These are phyloP conservation scores for Amblyopsis hoosieri DNA, from an alignment of 2,797 vertebrate species.

Conservation along the genomic window DNA sequence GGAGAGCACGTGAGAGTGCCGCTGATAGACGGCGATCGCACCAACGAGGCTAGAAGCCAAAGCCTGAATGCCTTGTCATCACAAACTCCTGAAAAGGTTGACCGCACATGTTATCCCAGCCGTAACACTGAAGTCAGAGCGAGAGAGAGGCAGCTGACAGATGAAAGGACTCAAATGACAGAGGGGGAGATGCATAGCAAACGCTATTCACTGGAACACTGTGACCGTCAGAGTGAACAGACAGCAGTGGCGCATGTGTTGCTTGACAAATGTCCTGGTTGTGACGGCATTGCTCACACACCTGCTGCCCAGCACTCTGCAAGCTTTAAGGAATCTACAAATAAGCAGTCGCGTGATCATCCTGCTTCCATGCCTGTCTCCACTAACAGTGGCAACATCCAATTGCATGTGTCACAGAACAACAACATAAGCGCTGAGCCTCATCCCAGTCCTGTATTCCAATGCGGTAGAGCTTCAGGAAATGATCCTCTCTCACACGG, in stretches of 20 bases:
- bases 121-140: slow-evolving; percentile 17
- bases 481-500: slow-evolving; percentile 13
- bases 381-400: slow-evolving; percentile 2
- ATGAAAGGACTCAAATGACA: slow-evolving; percentile 28
- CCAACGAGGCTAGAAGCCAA: slow-evolving; percentile 32
- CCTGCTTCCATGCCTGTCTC: slow-evolving; percentile 12
- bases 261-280: neutral
- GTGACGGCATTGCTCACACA: neutral
- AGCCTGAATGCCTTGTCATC: slow-evolving; percentile 35
- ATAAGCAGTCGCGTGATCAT: neutral
- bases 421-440: neutral
- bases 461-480: slow-evolving; percentile 8
- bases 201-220: slow-evolving; percentile 4
- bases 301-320: neutral
- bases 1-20: slow-evolving; percentile 68
- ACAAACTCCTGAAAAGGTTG: slow-evolving; percentile 1
- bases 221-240: slow-evolving; percentile 12
- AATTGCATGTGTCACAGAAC: slow-evolving; percentile 13
- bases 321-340: neutral
- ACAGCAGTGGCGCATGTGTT: neutral
- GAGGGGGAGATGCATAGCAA: slow-evolving; percentile 6
- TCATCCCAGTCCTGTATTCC: neutral
- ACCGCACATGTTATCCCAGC: slow-evolving; percentile 20
- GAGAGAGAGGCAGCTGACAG: slow-evolving; percentile 10
- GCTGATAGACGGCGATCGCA: slow-evolving; percentile 9